Base-by-base conservation (phyloP, 2,797 vertebrate genomes). In the Circus cinereus region DNA sequence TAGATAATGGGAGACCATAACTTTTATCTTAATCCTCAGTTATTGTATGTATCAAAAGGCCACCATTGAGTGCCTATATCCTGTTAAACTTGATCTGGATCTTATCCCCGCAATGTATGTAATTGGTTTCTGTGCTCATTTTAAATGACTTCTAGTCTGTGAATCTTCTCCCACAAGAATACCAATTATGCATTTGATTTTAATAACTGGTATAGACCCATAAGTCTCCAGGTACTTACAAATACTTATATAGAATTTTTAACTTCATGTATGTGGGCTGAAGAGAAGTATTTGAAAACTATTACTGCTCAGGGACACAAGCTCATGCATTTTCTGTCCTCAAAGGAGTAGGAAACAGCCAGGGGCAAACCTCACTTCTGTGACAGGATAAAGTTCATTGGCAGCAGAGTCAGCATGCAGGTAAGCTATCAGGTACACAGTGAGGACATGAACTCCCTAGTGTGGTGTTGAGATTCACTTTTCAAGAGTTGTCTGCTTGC, bases 21-120 rank as follows among this genome's bases (percentile, higher is more conserved):
- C 42, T 95, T 97, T 95, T 96, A 87, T 93, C 78, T 96, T 96
- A 96, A 96, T 96, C 76, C 57, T 85, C 64, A 79, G 85, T 91
- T 95, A 94, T 75, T 97, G 3, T 91, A 86, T 82, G 21, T 79
- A 85, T 93, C 78, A 96, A 89, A 96, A 75, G n/a, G 30, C 29
- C 80, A 82, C 24, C 24, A 70, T 3, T 95, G 63, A 94, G 85
- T 75, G 67, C 43, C 43, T 86, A 40, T 65, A 91, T 70, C 54
- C 43, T 86, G 13, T 30, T 96, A 94, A 93, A 96, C 93, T 85
- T 94, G 34, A 73, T 96, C 78, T 82, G 78, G 30, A 94, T 96
- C 80, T 97, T 96, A 96, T 92, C 69, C 89, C 65, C 40, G 95
- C 69, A 53, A 48, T 75, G 34, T 80, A 88, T 79, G 36, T 93